Conservation (phyloP, 2,888 invertebrate species). For the Dichetophora obliterata region DNA sequence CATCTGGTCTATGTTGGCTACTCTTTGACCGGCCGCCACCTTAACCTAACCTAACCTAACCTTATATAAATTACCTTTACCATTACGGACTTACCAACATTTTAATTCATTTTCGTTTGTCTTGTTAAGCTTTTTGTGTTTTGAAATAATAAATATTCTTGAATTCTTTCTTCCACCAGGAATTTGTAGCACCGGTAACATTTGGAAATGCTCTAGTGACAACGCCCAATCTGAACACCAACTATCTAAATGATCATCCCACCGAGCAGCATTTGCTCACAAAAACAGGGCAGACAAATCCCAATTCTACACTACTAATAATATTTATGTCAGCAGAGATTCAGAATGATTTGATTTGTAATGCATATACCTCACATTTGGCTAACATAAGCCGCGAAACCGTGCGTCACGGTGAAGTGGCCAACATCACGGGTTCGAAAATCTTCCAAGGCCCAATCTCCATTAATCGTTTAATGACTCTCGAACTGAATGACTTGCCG, state of each 20-base stretch:
- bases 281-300: background rate
- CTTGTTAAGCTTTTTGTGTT: too few species aligned
- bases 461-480: constrained; percentile 46
- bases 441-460: constrained; percentile 53
- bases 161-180: constrained; percentile 44
- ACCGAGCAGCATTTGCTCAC: constrained; percentile 55
- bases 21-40: too few species aligned
- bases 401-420: constrained; percentile 55
- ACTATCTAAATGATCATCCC: constrained; percentile 54
- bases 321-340: constrained; percentile 60
- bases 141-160: too few species aligned
- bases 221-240: constrained; percentile 50
- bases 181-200: constrained; percentile 45
- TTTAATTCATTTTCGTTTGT: too few species aligned
- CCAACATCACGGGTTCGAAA: constrained; percentile 57
- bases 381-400: constrained; percentile 53
- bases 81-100: too few species aligned
- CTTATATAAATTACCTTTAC: too few species aligned
- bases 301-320: constrained; percentile 42
- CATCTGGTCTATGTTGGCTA: too few species aligned
- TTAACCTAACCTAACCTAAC: too few species aligned
- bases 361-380: constrained; percentile 54
- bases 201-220: constrained; percentile 58
- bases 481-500: constrained; percentile 52
- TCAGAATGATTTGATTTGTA: constrained; percentile 52